Conservation (phyloP, 1,140 invertebrate genomes). For the Agraylea sexmaculata region DNA sequence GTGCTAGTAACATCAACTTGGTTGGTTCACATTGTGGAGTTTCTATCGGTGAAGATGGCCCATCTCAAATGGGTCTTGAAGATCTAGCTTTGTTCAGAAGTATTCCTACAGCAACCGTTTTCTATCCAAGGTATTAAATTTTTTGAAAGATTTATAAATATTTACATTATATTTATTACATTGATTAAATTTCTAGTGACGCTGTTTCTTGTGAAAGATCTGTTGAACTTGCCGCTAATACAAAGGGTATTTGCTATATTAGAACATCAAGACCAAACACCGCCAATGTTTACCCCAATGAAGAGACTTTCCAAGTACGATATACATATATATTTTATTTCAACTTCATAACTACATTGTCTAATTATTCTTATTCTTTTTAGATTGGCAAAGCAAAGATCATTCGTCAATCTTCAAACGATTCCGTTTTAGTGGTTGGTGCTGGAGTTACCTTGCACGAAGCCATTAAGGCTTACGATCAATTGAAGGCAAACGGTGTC, state of each 20-base stretch:
- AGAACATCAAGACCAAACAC: conserved; percentile 89
- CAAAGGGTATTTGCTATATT: conserved; percentile 90
- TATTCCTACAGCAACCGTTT: conserved; percentile 85
- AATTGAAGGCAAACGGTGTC: conserved; percentile 53
- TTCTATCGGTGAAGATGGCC: conserved; percentile 93
- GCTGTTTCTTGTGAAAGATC: conserved; percentile 90
- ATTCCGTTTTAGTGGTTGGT: conserved; percentile 79
- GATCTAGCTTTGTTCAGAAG: conserved; percentile 93
- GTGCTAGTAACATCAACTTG: conserved; percentile 95
- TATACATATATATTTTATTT: conserved; percentile 7
- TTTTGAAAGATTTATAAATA: conserved; percentile 1
- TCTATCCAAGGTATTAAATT: conserved; percentile 62
- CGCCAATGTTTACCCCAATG: conserved; percentile 75
- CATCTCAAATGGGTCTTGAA: conserved; percentile 99
- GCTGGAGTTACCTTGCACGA: conserved; percentile 90
- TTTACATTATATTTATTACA: neutral
- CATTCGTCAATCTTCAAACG: conserved; percentile 58
- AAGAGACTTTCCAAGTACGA: conserved; percentile 67
- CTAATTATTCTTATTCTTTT: conserved; percentile 19
- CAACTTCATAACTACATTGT: conserved; percentile 4
- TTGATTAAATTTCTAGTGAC: conserved; percentile 45
- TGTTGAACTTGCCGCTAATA: conserved; percentile 92
- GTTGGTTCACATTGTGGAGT: conserved; percentile 92
- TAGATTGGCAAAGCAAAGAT: conserved; percentile 68
- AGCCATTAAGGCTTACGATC: conserved; percentile 72